A percentile compares a stretch with the other conserved stretches of the same genome.
phyloP scores from a whole-genome alignment of 2,113 vertebrate genomes.

The Nestor notabilis region DNA sequence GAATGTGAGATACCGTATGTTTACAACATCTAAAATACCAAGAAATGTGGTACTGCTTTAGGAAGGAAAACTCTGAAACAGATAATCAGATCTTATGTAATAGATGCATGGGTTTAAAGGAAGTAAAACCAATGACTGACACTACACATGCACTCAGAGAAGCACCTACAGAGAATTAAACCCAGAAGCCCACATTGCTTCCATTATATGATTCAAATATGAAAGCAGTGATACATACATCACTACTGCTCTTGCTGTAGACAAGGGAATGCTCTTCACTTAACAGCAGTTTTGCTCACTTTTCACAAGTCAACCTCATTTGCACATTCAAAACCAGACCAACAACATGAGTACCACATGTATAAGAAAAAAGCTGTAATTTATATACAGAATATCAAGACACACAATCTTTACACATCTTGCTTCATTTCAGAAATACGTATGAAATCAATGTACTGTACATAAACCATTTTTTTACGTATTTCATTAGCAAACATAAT shows the following conservation, averaged over 20 bases:
- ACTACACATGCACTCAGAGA: background rate
- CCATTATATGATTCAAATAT: background rate
- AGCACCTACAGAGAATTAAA: background rate
- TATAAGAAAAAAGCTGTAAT: background rate
- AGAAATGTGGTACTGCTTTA: background rate
- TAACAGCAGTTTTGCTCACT: background rate
- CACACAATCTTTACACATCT: background rate
- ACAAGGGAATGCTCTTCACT: background rate
- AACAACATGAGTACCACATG: background rate
- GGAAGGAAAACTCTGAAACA: background rate
- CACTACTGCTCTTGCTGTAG: background rate
- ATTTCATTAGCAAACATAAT: background rate
- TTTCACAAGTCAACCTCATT: background rate
- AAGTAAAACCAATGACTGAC: background rate
- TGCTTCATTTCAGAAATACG: background rate
- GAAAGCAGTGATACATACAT: background rate
- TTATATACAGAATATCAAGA: background rate
- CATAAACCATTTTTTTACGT: background rate
- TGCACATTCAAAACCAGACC: background rate
- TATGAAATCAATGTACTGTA: background rate
- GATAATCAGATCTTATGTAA: background rate
- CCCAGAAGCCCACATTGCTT: background rate
- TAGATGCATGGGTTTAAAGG: rapidly evolving
- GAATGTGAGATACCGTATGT: rapidly evolving
- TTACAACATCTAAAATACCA: background rate